Evolutionary conservation across 1,140 invertebrate species (phyloP).

Genomic region (Phthorimaea operculella): DNA sequence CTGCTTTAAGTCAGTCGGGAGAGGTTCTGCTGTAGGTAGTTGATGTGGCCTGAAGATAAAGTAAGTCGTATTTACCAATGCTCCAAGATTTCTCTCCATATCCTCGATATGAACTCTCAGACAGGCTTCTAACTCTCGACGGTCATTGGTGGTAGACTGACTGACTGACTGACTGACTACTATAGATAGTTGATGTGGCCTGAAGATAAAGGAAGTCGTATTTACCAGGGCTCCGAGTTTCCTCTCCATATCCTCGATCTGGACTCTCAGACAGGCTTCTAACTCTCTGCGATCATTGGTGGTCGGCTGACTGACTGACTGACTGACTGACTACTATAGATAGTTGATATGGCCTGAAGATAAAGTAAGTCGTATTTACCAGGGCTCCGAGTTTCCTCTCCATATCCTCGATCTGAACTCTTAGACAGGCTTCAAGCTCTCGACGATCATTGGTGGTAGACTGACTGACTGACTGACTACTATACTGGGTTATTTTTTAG

Average conservation of each 20-base stretch:
- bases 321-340: constrained; percentile 42
- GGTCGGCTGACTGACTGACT: constrained; percentile 35
- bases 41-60: constrained; percentile 45
- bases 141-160: neutral
- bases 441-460: neutral
- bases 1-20: too few relatives aligned
- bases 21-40: constrained; percentile 46
- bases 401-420: too few relatives aligned
- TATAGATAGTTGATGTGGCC: constrained; percentile 50
- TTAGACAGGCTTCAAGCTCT: neutral
- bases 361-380: too few relatives aligned
- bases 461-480: too few relatives aligned
- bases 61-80: too few relatives aligned
- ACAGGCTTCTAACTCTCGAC: neutral
- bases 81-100: too few relatives aligned
- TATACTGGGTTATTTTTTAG: too few relatives aligned
- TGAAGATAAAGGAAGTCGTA: too few relatives aligned
- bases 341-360: constrained; percentile 47
- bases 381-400: too few relatives aligned
- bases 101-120: too few relatives aligned
- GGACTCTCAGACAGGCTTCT: constrained; percentile 43
- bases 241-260: constrained; percentile 55
- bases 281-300: constrained; percentile 44
- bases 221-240: constrained; percentile 45
- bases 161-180: too few relatives aligned